phyloP scores from a whole-genome alignment of 2,888 invertebrate genomes.

The Tiliacea aurago region DNA sequence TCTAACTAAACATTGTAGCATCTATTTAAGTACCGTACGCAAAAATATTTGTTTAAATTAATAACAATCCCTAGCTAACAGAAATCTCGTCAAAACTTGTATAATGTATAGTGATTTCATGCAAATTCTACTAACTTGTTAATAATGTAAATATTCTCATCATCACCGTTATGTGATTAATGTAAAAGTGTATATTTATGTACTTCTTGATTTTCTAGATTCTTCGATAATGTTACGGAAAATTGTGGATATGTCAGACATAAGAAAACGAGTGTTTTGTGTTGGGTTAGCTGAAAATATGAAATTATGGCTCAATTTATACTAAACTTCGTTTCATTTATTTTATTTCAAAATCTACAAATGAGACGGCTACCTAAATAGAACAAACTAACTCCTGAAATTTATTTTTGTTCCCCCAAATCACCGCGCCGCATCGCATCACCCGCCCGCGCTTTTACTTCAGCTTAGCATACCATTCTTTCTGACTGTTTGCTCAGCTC shows the following conservation, averaged over 20 bases:
- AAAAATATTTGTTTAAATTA: slow-evolving; percentile 42
- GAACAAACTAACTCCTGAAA: too few relatives aligned
- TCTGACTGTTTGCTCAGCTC: too few relatives aligned
- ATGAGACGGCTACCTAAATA: too few relatives aligned
- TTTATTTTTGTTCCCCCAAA: too few relatives aligned
- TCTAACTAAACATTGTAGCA: slow-evolving; percentile 23
- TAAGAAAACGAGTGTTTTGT: not conserved
- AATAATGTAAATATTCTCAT: slow-evolving; percentile 26
- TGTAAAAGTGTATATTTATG: slow-evolving; percentile 36
- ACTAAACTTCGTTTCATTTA: not conserved
- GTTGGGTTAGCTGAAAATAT: not conserved
- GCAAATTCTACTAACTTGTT: slow-evolving; percentile 31
- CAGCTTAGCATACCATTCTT: too few relatives aligned
- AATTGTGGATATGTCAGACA: slow-evolving; percentile 12
- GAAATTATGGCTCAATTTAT: not conserved
- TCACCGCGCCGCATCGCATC: too few relatives aligned
- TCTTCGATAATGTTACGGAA: not conserved
- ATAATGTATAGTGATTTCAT: slow-evolving; percentile 30
- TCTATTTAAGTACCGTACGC: slow-evolving; percentile 56
- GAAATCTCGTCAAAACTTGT: slow-evolving; percentile 46
- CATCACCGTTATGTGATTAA: not conserved
- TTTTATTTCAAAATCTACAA: not conserved
- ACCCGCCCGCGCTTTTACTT: too few relatives aligned
- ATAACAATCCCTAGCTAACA: slow-evolving; percentile 52
- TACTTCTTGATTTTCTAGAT: slow-evolving; percentile 17